Base-by-base conservation (phyloP, 2,797 vertebrate species). In the Pterois miles region DNA sequence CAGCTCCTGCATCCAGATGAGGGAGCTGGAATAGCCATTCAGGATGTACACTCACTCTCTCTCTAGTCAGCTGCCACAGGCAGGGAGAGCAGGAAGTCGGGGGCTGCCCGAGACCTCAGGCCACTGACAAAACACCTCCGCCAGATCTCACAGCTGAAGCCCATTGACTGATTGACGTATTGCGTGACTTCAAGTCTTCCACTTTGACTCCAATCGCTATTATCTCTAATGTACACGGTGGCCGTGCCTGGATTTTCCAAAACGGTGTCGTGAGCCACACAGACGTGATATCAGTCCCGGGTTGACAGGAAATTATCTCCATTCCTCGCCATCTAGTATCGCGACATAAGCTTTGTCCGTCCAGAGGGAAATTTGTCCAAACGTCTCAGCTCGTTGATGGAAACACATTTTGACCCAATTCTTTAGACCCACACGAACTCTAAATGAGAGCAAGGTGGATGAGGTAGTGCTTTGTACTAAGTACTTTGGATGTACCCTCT, bases 1-100 rank as follows among this genome's bases (percentile, higher is more conserved):
- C 67, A 76, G 91, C 89, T 89, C 83, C 87, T 80, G 82, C 83
- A 86, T 89, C 91, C 94, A 89, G 91, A 90, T 80, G 88, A 92
- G 88, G 75, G 64, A 86, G 69, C 89, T 93, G 92, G 90, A 91
- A 88, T 87, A 92, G 84, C 81, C 82, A 93, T 94, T 92, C 91
- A 93, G 87, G 84, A 86, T 78, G 78, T 87, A 76, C 81, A 76
- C 78, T 90, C 82, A 65, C 84, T 86, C 67, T 74, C 82, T 82
- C 82, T 87, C 60, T 48, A 85, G 84, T 92, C 85, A 82, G 84
- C 80, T 81, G 88, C 87, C 89, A 86, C 86, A 85, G 85, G 82
- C 88, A 72, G 76, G 40, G 80, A 78, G 80, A 78, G 86, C 84
- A 89, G 94, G 91, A 93, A 91, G 86, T 84, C 38, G 80, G 88